These are phyloP conservation scores for Bambusicola thoracicus DNA, from an alignment of 2,113 vertebrate genomes.

Conservation along the genomic window DNA sequence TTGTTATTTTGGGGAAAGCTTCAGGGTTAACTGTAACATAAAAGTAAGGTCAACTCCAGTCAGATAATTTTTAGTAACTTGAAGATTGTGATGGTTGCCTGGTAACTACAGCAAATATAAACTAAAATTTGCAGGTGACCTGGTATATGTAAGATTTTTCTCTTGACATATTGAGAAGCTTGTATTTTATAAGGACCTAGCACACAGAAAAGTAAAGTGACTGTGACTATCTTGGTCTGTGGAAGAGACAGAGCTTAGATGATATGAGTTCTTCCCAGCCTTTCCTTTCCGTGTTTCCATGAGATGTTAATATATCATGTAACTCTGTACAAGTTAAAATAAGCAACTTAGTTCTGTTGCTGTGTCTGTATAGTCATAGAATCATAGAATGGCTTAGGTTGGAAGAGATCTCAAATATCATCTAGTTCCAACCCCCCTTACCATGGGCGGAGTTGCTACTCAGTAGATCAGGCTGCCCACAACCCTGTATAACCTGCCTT, in stretches of 20 bases:
- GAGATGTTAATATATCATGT: background rate
- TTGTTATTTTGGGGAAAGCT: constrained; percentile 53
- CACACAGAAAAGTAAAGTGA: background rate
- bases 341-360: background rate
- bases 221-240: background rate
- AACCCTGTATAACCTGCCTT: too few species aligned
- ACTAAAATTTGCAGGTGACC: constrained; percentile 44
- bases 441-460: too few species aligned
- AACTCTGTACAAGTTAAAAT: background rate
- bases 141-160: background rate
- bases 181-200: background rate
- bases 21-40: constrained; percentile 39
- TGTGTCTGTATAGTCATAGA: background rate
- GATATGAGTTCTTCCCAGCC: background rate
- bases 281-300: background rate
- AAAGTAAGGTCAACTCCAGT: constrained; percentile 67
- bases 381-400: too few species aligned
- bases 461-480: too few species aligned
- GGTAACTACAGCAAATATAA: constrained; percentile 33
- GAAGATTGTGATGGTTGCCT: constrained; percentile 56
- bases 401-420: too few species aligned
- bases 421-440: too few species aligned
- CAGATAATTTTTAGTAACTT: constrained; percentile 64
- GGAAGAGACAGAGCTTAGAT: background rate
- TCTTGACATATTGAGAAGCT: background rate